Evolutionary conservation across 1,140 invertebrate species (phyloP).

Genomic region (Lepidurus packardi): DNA sequence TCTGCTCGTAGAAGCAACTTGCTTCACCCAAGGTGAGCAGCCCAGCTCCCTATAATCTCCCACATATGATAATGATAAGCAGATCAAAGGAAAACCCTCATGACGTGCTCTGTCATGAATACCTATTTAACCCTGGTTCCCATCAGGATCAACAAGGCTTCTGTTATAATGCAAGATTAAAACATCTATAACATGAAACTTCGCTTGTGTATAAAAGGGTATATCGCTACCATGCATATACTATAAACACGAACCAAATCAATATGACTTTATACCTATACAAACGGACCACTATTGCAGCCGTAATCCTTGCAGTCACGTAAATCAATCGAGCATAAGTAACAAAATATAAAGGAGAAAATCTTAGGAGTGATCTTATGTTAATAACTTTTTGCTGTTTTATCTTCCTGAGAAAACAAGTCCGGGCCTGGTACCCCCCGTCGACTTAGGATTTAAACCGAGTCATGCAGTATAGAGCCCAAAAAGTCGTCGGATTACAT

Average conservation of each 20-base stretch:
- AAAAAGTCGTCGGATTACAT: neutral
- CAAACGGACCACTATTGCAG: neutral
- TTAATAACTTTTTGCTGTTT: neutral
- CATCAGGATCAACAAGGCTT: constrained; percentile 2
- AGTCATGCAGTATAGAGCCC: neutral
- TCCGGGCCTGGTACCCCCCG: neutral
- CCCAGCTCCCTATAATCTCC: neutral
- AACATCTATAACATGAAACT: neutral
- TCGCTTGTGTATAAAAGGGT: neutral
- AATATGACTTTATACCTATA: neutral
- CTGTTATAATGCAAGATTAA: neutral
- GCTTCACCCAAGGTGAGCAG: neutral
- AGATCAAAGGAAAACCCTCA: neutral
- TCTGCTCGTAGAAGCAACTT: neutral
- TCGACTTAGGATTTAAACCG: neutral
- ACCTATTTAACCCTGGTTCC: neutral
- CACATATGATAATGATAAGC: neutral
- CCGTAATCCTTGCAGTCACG: neutral
- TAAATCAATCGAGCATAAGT: neutral
- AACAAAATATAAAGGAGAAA: neutral
- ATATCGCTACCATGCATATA: neutral
- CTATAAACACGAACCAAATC: neutral
- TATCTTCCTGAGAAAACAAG: neutral
- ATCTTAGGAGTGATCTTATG: neutral
- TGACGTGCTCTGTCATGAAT: neutral